These are phyloP conservation scores for Phymatocera aterrima DNA, from an alignment of 2,888 invertebrate genomes.

Conservation along the genomic window DNA sequence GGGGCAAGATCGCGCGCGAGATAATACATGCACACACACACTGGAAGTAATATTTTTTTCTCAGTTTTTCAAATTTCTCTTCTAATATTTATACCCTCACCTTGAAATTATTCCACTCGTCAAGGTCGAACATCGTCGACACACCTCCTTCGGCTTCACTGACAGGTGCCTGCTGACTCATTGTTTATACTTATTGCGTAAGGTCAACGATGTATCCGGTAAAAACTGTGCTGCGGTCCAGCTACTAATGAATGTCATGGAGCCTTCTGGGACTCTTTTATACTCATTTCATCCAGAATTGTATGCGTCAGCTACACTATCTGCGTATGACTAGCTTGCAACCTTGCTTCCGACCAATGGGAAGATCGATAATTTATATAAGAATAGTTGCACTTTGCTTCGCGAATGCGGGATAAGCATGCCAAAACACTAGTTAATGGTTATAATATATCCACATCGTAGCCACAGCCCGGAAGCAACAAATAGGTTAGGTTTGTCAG, in stretches of 20 bases:
- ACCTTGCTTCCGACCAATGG: too few relatives aligned
- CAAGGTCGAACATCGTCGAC: neutral
- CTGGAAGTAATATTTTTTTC: neutral
- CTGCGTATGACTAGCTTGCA: too few relatives aligned
- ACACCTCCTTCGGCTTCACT: neutral
- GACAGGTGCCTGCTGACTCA: conserved; percentile 2
- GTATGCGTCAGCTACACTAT: too few relatives aligned
- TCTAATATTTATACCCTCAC: neutral
- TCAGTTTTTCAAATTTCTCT: too few relatives aligned
- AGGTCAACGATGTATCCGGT: neutral
- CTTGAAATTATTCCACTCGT: conserved; percentile 21
- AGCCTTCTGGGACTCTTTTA: neutral
- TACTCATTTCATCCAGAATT: neutral
- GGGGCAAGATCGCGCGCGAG: too few relatives aligned
- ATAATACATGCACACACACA: neutral
- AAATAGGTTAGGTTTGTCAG: too few relatives aligned
- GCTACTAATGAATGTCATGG: neutral
- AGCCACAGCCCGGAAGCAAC: too few relatives aligned
- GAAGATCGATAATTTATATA: too few relatives aligned
- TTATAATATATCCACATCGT: too few relatives aligned
- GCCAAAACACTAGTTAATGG: neutral
- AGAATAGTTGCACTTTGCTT: neutral
- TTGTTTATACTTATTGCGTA: neutral
- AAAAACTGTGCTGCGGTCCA: neutral
- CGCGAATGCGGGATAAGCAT: neutral